Conservation (phyloP, 2,113 vertebrate genomes). For the Scalopus aquaticus region DNA sequence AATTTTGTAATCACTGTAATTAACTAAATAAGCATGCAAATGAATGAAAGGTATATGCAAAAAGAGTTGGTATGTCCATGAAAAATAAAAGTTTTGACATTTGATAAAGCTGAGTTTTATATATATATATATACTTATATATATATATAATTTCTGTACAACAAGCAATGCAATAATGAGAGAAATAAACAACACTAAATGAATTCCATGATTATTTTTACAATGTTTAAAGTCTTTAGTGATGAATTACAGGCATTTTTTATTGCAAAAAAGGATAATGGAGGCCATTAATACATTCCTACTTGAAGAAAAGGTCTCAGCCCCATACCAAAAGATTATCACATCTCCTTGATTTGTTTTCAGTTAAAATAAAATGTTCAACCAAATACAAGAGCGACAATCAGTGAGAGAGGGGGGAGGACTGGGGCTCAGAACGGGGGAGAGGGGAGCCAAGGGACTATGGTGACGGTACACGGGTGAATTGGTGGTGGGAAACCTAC, state of each 20-base stretch:
- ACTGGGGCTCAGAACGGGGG: too few species aligned
- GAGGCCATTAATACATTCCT: background rate
- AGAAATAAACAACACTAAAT: background rate
- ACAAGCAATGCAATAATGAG: background rate
- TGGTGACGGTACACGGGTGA: too few species aligned
- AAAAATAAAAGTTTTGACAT: conserved; percentile 25
- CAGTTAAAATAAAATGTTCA: conserved; percentile 7
- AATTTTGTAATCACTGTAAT: background rate
- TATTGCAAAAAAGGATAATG: background rate
- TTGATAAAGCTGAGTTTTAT: conserved; percentile 12
- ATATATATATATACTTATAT: background rate
- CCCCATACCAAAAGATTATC: background rate
- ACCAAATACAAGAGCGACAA: too few species aligned
- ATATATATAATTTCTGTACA: background rate
- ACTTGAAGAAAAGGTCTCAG: background rate
- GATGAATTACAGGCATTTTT: background rate
- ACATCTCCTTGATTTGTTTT: background rate
- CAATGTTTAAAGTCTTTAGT: background rate
- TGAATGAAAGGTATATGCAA: background rate
- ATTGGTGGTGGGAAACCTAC: too few species aligned
- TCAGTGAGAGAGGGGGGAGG: too few species aligned
- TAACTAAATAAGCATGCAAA: background rate
- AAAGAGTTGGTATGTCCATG: background rate
- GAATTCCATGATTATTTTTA: background rate
- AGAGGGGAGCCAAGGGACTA: too few species aligned